Conservation (phyloP, 2,888 invertebrate species). For the Ornithoptera priamus region DNA sequence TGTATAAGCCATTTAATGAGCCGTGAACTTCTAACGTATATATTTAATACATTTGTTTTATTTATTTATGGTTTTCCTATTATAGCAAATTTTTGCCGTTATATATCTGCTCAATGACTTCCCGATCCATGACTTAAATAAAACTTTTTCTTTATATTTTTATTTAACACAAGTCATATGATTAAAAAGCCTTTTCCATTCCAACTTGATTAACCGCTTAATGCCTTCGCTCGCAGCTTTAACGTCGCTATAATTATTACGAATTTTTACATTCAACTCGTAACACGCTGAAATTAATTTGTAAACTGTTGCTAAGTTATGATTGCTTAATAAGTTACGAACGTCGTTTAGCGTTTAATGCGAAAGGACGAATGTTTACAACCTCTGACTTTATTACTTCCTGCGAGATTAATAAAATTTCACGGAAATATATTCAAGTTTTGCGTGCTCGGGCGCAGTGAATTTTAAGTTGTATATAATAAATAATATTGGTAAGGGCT, state of each 20-base stretch:
- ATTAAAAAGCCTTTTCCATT: neutral
- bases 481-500: neutral
- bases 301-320: conserved; percentile 16
- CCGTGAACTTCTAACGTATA: too few relatives aligned
- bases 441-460: conserved; percentile 8
- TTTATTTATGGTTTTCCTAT: too few relatives aligned
- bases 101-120: too few relatives aligned
- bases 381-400: conserved; percentile 19
- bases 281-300: conserved; percentile 8
- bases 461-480: conserved; percentile 7
- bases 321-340: conserved; percentile 19
- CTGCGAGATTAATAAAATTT: conserved; percentile 24
- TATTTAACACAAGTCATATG: too few relatives aligned
- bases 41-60: too few relatives aligned
- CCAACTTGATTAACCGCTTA: neutral
- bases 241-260: neutral
- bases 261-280: neutral
- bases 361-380: conserved; percentile 21
- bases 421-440: conserved; percentile 14
- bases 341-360: conserved; percentile 21
- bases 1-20: too few relatives aligned
- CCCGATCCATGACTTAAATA: too few relatives aligned
- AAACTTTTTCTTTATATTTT: too few relatives aligned
- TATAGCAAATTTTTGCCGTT: too few relatives aligned
- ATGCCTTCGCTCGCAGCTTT: neutral